These are phyloP conservation scores for Alaudala cheleensis DNA, from an alignment of 2,113 vertebrate genomes.

Conservation along the genomic window DNA sequence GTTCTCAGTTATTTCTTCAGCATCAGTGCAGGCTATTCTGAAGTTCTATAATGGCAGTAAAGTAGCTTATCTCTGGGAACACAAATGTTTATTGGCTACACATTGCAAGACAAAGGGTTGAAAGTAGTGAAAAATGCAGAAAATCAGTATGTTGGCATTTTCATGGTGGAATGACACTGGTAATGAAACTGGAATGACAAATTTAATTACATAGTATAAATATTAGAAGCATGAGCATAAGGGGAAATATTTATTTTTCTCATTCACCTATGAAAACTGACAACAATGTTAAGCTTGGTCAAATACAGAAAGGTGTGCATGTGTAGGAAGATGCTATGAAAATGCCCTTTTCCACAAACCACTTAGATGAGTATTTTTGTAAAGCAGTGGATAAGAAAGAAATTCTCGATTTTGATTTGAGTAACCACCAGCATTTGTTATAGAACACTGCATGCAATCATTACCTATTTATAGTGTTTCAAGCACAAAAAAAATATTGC, in stretches of 20 bases:
- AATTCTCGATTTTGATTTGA: conserved; percentile 34
- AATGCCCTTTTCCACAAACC: neutral
- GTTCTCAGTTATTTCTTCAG: neutral
- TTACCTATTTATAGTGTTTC: conserved; percentile 57
- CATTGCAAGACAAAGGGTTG: neutral
- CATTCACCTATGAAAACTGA: neutral
- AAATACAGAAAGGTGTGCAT: conserved; percentile 5
- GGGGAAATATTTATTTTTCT: conserved; percentile 35
- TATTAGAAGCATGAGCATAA: neutral
- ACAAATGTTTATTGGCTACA: neutral
- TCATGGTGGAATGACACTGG: neutral
- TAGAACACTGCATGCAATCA: conserved; percentile 6
- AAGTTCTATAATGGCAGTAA: neutral
- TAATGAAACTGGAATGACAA: conserved; percentile 12
- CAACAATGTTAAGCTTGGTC: conserved; percentile 38
- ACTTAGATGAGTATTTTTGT: neutral
- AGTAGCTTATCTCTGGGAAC: neutral
- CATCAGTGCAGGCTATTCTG: neutral
- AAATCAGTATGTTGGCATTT: neutral
- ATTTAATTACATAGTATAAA: conserved; percentile 24
- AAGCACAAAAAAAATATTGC: conserved; percentile 50
- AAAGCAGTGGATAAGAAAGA: conserved; percentile 43
- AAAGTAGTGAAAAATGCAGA: neutral
- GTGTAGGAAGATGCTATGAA: conserved; percentile 3
- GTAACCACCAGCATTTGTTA: conserved; percentile 1